phyloP scores from a whole-genome alignment of 2,113 vertebrate genomes.

The Alces alces region DNA sequence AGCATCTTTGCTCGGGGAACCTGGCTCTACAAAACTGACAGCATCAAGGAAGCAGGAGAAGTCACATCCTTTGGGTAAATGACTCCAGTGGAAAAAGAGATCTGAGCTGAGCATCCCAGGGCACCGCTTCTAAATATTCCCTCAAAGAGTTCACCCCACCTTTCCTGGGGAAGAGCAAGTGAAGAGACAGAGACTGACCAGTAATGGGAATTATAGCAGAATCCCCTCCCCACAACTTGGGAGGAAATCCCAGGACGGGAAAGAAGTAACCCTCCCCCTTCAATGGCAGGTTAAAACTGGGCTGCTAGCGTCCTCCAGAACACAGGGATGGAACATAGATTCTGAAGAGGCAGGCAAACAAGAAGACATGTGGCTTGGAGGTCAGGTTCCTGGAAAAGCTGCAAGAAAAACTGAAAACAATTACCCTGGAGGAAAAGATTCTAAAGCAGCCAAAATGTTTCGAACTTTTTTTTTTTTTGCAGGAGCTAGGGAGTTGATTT shows the following conservation, averaged over 20 bases:
- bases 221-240: too few relatives aligned
- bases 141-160: background rate
- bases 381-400: background rate
- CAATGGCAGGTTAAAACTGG: rapidly evolving
- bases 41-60: background rate
- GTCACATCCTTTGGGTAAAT: background rate
- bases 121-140: rapidly evolving
- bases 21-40: background rate
- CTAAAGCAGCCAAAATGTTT: background rate
- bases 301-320: background rate
- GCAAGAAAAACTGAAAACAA: too few relatives aligned
- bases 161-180: rapidly evolving
- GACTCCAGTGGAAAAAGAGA: background rate
- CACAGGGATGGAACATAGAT: rapidly evolving
- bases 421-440: background rate
- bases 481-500: background rate
- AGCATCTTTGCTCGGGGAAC: background rate
- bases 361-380: rapidly evolving
- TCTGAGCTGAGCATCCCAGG: rapidly evolving
- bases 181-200: background rate
- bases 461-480: rapidly evolving
- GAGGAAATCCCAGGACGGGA: background rate
- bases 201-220: rapidly evolving
- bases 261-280: rapidly evolving
- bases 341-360: background rate